These are phyloP conservation scores for Tenthredo notha DNA, from an alignment of 2,888 invertebrate species.

Conservation along the genomic window DNA sequence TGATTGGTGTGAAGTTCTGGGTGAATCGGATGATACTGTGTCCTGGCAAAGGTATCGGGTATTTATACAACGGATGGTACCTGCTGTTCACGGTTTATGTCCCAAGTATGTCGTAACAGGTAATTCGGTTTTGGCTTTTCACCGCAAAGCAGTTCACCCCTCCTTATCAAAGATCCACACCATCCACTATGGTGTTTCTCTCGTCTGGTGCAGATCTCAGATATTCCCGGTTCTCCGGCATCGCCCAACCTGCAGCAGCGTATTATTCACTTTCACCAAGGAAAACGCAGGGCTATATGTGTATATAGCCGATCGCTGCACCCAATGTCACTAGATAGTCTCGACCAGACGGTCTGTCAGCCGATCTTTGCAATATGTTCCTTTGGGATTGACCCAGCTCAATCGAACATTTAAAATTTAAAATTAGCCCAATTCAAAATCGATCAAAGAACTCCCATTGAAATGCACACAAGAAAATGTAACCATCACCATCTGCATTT, in stretches of 20 bases:
- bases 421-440: neutral
- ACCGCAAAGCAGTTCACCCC: conserved; percentile 12
- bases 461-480: neutral
- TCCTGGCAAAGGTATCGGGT: conserved; percentile 41
- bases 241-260: conserved; percentile 13
- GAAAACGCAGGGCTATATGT: conserved; percentile 22
- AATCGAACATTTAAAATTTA: neutral
- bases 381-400: neutral
- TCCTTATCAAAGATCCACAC: conserved; percentile 2
- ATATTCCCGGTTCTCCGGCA: conserved; percentile 37
- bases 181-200: neutral
- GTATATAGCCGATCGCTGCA: neutral
- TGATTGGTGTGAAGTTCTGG: conserved; percentile 20
- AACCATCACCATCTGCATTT: neutral
- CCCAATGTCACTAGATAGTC: conserved; percentile 28
- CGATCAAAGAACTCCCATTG: neutral
- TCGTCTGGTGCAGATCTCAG: neutral
- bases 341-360: neutral
- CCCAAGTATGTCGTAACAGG: conserved; percentile 20
- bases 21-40: conserved; percentile 45
- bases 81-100: conserved; percentile 27
- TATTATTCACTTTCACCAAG: conserved; percentile 44
- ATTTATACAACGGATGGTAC: conserved; percentile 35
- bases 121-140: conserved; percentile 5
- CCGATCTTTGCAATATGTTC: neutral